A percentile compares a stretch with the other conserved stretches of the same genome.
Evolutionary conservation across 2,888 invertebrate genomes (phyloP).

Genomic region (Disparrhopalites patrizii): DNA sequence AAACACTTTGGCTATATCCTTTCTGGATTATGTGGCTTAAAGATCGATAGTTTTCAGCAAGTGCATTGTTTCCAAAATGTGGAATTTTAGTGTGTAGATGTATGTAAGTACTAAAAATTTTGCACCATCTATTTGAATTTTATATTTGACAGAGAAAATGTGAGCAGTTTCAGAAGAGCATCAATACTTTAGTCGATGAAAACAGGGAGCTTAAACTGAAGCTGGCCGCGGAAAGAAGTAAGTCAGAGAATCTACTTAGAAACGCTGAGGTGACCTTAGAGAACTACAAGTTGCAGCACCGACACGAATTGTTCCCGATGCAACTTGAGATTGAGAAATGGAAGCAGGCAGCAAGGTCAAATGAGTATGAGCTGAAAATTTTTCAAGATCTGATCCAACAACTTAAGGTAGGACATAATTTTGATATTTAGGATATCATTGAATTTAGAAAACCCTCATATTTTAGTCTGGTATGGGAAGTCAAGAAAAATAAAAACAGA

Average conservation of each 20-base stretch:
- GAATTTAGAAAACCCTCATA: no score
- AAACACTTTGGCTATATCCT: no score
- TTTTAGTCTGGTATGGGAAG: background rate
- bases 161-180: slow-evolving; percentile 16
- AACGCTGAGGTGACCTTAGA: slow-evolving; percentile 25
- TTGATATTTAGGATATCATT: no score
- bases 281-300: slow-evolving; percentile 25
- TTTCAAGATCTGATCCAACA: slow-evolving; percentile 35
- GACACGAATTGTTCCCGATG: slow-evolving; percentile 24
- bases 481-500: background rate
- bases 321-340: slow-evolving; percentile 33
- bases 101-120: background rate
- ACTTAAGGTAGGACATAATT: no score
- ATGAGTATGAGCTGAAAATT: slow-evolving; percentile 19
- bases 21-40: no score
- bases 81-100: background rate
- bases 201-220: slow-evolving; percentile 28
- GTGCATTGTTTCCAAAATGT: no score
- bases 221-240: slow-evolving; percentile 29
- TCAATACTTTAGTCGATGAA: slow-evolving; percentile 31
- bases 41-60: no score
- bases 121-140: background rate
- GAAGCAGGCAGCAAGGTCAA: slow-evolving; percentile 30
- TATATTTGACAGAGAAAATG: slow-evolving; percentile 22
- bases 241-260: slow-evolving; percentile 25